phyloP scores from a whole-genome alignment of 1,140 invertebrate genomes.

The Drusus annulatus region DNA sequence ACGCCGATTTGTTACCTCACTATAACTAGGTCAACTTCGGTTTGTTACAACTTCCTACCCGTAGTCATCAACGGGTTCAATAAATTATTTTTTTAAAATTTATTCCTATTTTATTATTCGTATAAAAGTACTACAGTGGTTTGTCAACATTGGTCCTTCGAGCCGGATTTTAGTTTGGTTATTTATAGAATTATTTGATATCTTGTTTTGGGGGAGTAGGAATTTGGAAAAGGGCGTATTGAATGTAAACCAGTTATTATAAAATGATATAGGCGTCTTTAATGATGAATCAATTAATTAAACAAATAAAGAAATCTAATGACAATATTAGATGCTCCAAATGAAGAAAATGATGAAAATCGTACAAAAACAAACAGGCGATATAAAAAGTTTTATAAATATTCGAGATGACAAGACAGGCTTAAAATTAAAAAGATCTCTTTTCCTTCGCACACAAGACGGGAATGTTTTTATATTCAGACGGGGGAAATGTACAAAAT shows the following conservation, averaged over 20 bases:
- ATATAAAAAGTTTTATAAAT: constrained; percentile 47
- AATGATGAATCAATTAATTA: constrained; percentile 42
- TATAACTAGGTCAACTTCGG: too few species aligned
- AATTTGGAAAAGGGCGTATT: too few species aligned
- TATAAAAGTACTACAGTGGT: too few species aligned
- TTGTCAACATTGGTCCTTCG: too few species aligned
- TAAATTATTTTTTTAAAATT: too few species aligned
- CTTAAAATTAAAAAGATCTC: constrained; percentile 35
- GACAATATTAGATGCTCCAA: constrained; percentile 30
- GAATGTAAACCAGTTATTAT: background rate
- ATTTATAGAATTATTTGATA: too few species aligned
- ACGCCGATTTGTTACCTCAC: too few species aligned
- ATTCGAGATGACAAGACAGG: constrained; percentile 41
- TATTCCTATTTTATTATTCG: too few species aligned
- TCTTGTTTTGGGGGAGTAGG: too few species aligned
- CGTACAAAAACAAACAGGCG: constrained; percentile 20
- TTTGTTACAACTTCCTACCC: too few species aligned
- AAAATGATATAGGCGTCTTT: constrained; percentile 52
- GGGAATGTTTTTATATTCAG: constrained; percentile 18
- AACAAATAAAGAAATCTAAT: constrained; percentile 22
- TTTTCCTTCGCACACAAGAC: background rate
- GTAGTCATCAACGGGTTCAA: too few species aligned
- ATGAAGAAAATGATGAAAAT: constrained; percentile 15
- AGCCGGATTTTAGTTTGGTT: too few species aligned
- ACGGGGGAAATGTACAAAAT: constrained; percentile 10